Evolutionary conservation across 1,140 invertebrate genomes (phyloP).

Genomic region (Sitophilus oryzae): DNA sequence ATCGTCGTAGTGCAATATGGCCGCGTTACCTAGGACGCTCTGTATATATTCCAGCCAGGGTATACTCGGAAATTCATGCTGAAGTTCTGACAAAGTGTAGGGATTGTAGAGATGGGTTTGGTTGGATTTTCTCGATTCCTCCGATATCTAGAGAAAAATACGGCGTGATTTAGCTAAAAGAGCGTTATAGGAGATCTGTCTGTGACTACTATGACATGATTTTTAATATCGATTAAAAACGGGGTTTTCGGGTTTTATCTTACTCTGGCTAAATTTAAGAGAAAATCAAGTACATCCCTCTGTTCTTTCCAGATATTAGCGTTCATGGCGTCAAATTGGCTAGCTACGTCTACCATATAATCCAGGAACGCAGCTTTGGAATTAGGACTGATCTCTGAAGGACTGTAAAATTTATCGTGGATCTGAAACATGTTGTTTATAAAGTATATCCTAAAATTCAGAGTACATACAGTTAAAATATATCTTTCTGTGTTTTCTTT

Average conservation of each 20-base stretch:
- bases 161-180: no score
- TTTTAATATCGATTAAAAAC: neutral
- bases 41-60: slow-evolving; percentile 76
- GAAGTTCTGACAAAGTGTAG: slow-evolving; percentile 69
- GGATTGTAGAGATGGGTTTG: slow-evolving; percentile 75
- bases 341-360: slow-evolving; percentile 80
- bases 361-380: slow-evolving; percentile 53
- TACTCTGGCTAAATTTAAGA: slow-evolving; percentile 85
- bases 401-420: slow-evolving; percentile 10
- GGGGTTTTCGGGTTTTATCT: slow-evolving; percentile 34
- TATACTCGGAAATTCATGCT: slow-evolving; percentile 57
- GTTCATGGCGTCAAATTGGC: slow-evolving; percentile 72
- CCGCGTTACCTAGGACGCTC: slow-evolving; percentile 55
- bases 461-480: slow-evolving; percentile 35
- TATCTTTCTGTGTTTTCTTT: slow-evolving; percentile 28
- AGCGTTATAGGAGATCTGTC: no score
- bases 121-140: slow-evolving; percentile 20
- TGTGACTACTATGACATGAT: no score
- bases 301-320: slow-evolving; percentile 63
- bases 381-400: slow-evolving; percentile 17
- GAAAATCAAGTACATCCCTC: slow-evolving; percentile 78
- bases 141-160: slow-evolving; percentile 21
- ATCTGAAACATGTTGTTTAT: slow-evolving; percentile 12
- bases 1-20: slow-evolving; percentile 62
- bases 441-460: neutral